These are phyloP conservation scores for Pogonognathellus flavescens DNA, from an alignment of 1,140 invertebrate genomes.

Conservation along the genomic window DNA sequence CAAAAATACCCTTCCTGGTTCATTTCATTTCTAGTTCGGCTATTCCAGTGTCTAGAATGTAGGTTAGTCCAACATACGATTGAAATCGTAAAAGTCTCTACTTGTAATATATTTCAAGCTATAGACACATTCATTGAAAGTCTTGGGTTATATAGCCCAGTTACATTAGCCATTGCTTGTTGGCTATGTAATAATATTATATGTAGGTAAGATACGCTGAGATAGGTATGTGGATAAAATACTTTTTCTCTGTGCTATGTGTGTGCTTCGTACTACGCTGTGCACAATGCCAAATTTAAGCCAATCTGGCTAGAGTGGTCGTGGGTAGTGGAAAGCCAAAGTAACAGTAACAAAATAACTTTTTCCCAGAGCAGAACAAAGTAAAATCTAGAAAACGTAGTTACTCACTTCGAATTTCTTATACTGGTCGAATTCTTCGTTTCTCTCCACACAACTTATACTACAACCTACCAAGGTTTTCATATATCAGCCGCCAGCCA, in stretches of 20 bases:
- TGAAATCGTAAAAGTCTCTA: background rate
- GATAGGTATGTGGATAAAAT: conserved; percentile 36
- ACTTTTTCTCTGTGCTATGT: background rate
- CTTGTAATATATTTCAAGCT: too few relatives aligned
- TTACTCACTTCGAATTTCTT: conserved; percentile 26
- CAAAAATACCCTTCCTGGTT: background rate
- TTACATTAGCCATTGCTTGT: too few relatives aligned
- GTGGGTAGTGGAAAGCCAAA: background rate
- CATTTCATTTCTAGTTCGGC: background rate
- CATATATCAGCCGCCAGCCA: background rate
- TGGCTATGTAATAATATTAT: background rate
- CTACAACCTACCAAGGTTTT: background rate
- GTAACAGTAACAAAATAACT: conserved; percentile 32
- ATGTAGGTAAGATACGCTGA: background rate
- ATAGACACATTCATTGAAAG: too few relatives aligned
- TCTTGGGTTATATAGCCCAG: too few relatives aligned
- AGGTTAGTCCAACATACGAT: background rate
- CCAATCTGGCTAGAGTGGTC: background rate
- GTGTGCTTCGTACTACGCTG: too few relatives aligned
- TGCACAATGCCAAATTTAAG: conserved; percentile 14
- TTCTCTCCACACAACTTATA: too few relatives aligned
- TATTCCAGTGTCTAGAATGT: background rate
- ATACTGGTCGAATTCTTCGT: too few relatives aligned
- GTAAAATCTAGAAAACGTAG: conserved; percentile 26
- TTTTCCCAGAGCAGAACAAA: conserved; percentile 21